phyloP scores from a whole-genome alignment of 2,888 invertebrate genomes.

The Agrypnus murinus region DNA sequence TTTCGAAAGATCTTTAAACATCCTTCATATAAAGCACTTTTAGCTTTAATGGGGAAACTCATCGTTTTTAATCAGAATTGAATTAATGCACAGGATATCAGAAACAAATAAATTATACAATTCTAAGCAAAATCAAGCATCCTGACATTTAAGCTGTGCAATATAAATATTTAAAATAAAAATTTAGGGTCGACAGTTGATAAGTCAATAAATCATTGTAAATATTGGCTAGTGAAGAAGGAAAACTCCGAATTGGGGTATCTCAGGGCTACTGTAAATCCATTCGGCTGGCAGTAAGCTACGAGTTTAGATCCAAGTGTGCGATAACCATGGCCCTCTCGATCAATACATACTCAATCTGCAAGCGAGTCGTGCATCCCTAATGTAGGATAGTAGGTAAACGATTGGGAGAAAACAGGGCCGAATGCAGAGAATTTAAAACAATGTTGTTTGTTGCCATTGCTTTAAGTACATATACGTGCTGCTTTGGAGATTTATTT shows the following conservation, averaged over 20 bases:
- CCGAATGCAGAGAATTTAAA: constrained; percentile 40
- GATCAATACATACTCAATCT: constrained; percentile 59
- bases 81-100: too few relatives aligned
- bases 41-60: too few relatives aligned
- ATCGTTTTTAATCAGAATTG: too few relatives aligned
- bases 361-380: constrained; percentile 54
- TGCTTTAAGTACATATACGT: constrained; percentile 17
- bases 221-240: constrained; percentile 40
- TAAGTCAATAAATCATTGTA: constrained; percentile 46
- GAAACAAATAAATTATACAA: too few relatives aligned
- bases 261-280: constrained; percentile 56
- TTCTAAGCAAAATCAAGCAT: not conserved
- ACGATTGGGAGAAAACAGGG: constrained; percentile 39
- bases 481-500: not conserved
- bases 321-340: constrained; percentile 58
- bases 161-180: constrained; percentile 25
- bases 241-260: constrained; percentile 50
- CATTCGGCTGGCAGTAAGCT: constrained; percentile 59
- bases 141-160: not conserved
- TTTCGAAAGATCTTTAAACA: too few relatives aligned
- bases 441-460: constrained; percentile 38
- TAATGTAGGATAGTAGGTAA: constrained; percentile 51
- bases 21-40: too few relatives aligned
- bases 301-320: constrained; percentile 60
- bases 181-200: constrained; percentile 35